These are phyloP conservation scores for Acronicta leporina DNA, from an alignment of 2,888 invertebrate species.

Conservation along the genomic window DNA sequence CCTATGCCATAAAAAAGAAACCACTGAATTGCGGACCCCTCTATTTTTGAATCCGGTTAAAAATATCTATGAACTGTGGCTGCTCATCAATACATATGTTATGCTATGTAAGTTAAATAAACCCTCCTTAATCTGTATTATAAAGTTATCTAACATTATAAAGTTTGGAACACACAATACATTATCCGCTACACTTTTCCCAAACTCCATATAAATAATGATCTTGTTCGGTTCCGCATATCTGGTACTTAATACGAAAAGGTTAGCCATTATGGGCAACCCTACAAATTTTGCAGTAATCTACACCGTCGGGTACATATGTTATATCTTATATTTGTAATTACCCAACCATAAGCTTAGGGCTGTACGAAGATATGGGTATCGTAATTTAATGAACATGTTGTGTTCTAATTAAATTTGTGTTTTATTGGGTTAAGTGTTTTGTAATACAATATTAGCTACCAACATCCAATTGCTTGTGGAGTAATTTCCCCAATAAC, in stretches of 20 bases:
- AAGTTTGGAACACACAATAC: not conserved
- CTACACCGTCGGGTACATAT: slow-evolving; percentile 16
- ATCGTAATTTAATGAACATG: slow-evolving; percentile 27
- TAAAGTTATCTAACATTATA: not conserved
- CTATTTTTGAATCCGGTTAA: too few relatives aligned
- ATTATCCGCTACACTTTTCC: not conserved
- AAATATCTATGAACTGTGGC: too few relatives aligned
- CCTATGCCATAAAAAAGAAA: too few relatives aligned
- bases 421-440: too few relatives aligned
- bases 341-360: slow-evolving; percentile 37
- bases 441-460: too few relatives aligned
- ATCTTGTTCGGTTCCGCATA: slow-evolving; percentile 21
- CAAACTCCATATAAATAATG: slow-evolving; percentile 21
- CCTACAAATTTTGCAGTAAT: slow-evolving; percentile 38
- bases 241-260: slow-evolving; percentile 33
- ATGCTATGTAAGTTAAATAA: not conserved
- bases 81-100: too few relatives aligned
- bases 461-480: too few relatives aligned
- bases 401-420: slow-evolving; percentile 30
- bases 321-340: slow-evolving; percentile 25
- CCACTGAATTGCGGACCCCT: too few relatives aligned
- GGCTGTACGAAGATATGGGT: slow-evolving; percentile 8
- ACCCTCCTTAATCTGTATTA: not conserved
- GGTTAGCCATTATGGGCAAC: slow-evolving; percentile 31
- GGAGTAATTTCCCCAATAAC: too few relatives aligned